Percentiles rank a stretch among this genome's conserved stretches.
Conservation (phyloP, 2,797 vertebrate species). For the Microctenopoma steveboyesi region DNA sequence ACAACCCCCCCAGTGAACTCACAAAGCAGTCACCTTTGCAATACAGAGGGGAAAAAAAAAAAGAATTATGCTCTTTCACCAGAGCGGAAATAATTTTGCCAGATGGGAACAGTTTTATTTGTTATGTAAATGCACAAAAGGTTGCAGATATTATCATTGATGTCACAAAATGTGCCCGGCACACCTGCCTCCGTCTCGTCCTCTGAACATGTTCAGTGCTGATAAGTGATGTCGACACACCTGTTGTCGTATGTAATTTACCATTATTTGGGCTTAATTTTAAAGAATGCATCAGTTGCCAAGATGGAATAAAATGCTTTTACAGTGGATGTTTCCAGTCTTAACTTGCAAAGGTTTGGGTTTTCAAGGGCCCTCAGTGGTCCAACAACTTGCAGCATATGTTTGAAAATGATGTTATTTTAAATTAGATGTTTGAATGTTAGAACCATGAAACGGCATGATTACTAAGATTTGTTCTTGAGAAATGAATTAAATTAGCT, state of each 20-base stretch:
- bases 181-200: conserved; percentile 8
- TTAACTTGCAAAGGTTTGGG: conserved; percentile 34
- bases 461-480: conserved; percentile 52
- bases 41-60: background rate
- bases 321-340: conserved; percentile 34
- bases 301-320: conserved; percentile 28
- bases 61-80: background rate
- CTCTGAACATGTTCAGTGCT: conserved; percentile 26
- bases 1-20: conserved; percentile 9
- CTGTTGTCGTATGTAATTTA: conserved; percentile 36
- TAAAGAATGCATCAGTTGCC: conserved; percentile 42
- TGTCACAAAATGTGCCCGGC: conserved; percentile 34
- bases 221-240: conserved; percentile 25
- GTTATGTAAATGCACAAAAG: conserved; percentile 12
- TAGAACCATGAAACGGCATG: conserved; percentile 58
- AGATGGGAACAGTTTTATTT: conserved; percentile 43
- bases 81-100: conserved; percentile 24
- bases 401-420: conserved; percentile 51
- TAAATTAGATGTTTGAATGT: conserved; percentile 48
- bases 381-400: conserved; percentile 35
- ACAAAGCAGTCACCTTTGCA: conserved; percentile 10
- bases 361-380: conserved; percentile 47
- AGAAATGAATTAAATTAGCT: conserved; percentile 43
- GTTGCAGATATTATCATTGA: conserved; percentile 5
- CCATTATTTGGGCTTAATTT: conserved; percentile 55